A percentile compares a stretch with the other conserved stretches of the same genome.
Conservation (phyloP, 2,113 vertebrate species). For the Seriola quinqueradiata region DNA sequence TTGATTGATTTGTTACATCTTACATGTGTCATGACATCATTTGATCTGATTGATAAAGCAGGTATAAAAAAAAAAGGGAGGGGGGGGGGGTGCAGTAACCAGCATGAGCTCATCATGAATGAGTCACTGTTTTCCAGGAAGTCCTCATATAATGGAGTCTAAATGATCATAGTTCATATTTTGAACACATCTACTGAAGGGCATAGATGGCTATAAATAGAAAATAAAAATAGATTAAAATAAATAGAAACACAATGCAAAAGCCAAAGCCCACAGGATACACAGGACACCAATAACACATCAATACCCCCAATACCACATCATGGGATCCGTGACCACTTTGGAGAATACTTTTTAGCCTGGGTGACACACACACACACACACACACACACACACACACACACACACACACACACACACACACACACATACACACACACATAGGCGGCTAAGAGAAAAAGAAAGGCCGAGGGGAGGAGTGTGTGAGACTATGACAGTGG, state of each 20-base stretch:
- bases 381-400: conserved; percentile 24
- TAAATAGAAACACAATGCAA: conserved; percentile 68
- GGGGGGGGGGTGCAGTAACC: too few relatives aligned
- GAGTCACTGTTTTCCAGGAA: conserved; percentile 36
- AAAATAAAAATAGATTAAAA: conserved; percentile 41
- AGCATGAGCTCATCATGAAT: not conserved
- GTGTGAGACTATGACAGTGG: conserved; percentile 78
- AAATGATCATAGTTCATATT: conserved; percentile 14
- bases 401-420: conserved; percentile 48
- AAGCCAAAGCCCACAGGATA: conserved; percentile 64
- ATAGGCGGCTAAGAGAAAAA: conserved; percentile 52
- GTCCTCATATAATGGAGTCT: conserved; percentile 9
- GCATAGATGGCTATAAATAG: conserved; percentile 51
- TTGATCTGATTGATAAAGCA: not conserved
- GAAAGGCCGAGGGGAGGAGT: conserved; percentile 52
- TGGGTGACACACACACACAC: conserved; percentile 44
- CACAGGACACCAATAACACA: conserved; percentile 65
- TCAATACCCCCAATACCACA: conserved; percentile 67
- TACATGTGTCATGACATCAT: not conserved
- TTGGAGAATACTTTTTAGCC: conserved; percentile 62
- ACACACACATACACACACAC: conserved; percentile 23
- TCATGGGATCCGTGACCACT: conserved; percentile 72
- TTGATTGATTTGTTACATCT: not conserved
- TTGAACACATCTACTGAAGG: conserved; percentile 13
- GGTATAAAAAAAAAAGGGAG: too few relatives aligned